Evolutionary conservation across 2,888 invertebrate genomes (phyloP), one percentile per base, ranked within the genome.

Genomic region (Plemyria rubiginata): DNA sequence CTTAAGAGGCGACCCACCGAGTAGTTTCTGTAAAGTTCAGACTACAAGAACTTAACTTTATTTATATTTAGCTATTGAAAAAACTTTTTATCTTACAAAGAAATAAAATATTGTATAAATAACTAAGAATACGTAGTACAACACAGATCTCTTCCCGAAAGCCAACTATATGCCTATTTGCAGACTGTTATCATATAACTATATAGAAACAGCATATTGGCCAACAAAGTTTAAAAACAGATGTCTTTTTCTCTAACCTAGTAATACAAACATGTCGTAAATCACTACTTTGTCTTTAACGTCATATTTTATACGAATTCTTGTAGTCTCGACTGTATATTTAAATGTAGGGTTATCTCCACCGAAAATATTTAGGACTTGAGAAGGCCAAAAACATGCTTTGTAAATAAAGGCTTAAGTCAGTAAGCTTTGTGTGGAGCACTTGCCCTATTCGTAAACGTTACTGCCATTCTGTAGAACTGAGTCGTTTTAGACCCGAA

Each of bases 361-460:
- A 90, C 89, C 88, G 90, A 87, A 78, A 85, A 81, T 75, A 81
- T 76, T 76, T 80, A 85, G 80, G 80, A 87, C 79, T 82, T 87
- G 51, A 81, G 84, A 80, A 84, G 85, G 88, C 90, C 90, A 91
- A 91, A 90, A 85, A 87, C 61, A 77, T 72, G 88, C 88, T 89
- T 88, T 90, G 90, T 90, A 90, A 68, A 90, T 90, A 86, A 50
- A 70, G 84, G 84, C 86, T 82, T 77, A 71, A 74, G 70, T 65
- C 62, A 40, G 48, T 60, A 60, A 54, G 32, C 51, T 57, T 60
- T 61, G 60, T 48, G 70, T 70, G 66, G 65, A 67, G 56, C 45
- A 52, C 40, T 54, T 64, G 52, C 61, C 64, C 50, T 62, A 61
- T 52, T 61, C 62, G 60, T 65, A 63, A 66, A 45, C 48, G 13